These are phyloP conservation scores for Drosophila histrio DNA, from an alignment of 2,888 invertebrate species.

Conservation along the genomic window DNA sequence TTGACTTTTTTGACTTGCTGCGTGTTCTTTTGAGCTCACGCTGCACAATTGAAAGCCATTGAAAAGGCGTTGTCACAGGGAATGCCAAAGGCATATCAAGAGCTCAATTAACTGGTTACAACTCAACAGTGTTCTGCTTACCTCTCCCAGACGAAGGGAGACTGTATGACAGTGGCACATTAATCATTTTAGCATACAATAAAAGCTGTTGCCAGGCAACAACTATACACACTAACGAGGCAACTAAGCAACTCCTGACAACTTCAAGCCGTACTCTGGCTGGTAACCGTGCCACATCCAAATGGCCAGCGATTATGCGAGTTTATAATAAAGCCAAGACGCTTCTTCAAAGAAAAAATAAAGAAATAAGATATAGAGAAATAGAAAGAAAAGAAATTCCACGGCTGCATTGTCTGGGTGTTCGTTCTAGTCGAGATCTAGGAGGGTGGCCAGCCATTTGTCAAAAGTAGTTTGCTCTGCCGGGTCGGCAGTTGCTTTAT, in stretches of 20 bases:
- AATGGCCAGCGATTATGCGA: slow-evolving; percentile 69
- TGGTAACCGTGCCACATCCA: slow-evolving; percentile 6
- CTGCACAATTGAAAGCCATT: slow-evolving; percentile 52
- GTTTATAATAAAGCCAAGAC: slow-evolving; percentile 71
- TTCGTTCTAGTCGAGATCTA: neutral
- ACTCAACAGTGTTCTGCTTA: slow-evolving; percentile 34
- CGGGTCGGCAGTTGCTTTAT: slow-evolving; percentile 65
- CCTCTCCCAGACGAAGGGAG: neutral
- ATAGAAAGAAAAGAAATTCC: slow-evolving; percentile 17
- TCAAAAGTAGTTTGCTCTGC: slow-evolving; percentile 66
- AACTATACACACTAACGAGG: slow-evolving; percentile 55
- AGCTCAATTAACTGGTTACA: slow-evolving; percentile 70
- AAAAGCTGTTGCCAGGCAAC: slow-evolving; percentile 47
- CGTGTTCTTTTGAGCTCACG: neutral
- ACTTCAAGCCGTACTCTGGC: slow-evolving; percentile 44
- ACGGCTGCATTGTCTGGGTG: slow-evolving; percentile 38
- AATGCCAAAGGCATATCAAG: slow-evolving; percentile 32
- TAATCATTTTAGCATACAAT: slow-evolving; percentile 75
- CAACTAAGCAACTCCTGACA: slow-evolving; percentile 67
- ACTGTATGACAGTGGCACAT: slow-evolving; percentile 41
- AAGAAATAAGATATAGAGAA: slow-evolving; percentile 10
- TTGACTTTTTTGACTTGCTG: slow-evolving; percentile 44
- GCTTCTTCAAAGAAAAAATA: slow-evolving; percentile 10
- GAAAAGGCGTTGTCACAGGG: slow-evolving; percentile 51
- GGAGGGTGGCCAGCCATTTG: slow-evolving; percentile 58